These are phyloP conservation scores for Bettongia penicillata DNA, from an alignment of 2,113 vertebrate species.

Conservation along the genomic window DNA sequence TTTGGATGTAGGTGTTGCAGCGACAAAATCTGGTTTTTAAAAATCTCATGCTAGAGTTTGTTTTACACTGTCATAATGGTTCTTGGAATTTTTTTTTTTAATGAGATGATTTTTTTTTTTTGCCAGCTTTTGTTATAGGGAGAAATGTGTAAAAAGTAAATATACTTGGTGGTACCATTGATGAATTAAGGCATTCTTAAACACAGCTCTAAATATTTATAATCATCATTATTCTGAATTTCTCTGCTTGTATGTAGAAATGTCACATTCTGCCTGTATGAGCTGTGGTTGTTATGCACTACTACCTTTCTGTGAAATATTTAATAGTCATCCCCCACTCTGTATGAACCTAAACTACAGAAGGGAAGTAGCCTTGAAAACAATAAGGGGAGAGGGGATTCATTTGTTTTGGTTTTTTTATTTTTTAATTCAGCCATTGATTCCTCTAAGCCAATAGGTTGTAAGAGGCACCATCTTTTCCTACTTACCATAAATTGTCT, in stretches of 20 bases:
- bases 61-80: conserved; percentile 33
- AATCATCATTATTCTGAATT: conserved; percentile 18
- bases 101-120: conserved; percentile 6
- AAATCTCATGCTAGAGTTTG: conserved; percentile 23
- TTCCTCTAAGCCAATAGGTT: background rate
- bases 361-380: conserved; percentile 27
- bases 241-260: conserved; percentile 1
- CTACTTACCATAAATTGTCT: background rate
- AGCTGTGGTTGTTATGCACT: conserved; percentile 33
- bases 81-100: conserved; percentile 5
- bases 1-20: conserved; percentile 48
- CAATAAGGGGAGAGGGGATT: background rate
- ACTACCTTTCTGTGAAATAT: conserved; percentile 40
- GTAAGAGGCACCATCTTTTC: background rate
- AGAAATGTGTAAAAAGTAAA: conserved; percentile 14
- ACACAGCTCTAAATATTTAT: conserved; percentile 21
- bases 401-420: background rate
- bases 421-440: background rate
- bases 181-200: conserved; percentile 30
- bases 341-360: conserved; percentile 1
- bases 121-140: background rate
- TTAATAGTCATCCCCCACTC: background rate
- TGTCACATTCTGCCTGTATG: background rate
- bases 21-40: conserved; percentile 36
- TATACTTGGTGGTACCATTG: conserved; percentile 32